Evolutionary conservation across 2,797 vertebrate species (phyloP).

Genomic region (Nannoperca obscura): DNA sequence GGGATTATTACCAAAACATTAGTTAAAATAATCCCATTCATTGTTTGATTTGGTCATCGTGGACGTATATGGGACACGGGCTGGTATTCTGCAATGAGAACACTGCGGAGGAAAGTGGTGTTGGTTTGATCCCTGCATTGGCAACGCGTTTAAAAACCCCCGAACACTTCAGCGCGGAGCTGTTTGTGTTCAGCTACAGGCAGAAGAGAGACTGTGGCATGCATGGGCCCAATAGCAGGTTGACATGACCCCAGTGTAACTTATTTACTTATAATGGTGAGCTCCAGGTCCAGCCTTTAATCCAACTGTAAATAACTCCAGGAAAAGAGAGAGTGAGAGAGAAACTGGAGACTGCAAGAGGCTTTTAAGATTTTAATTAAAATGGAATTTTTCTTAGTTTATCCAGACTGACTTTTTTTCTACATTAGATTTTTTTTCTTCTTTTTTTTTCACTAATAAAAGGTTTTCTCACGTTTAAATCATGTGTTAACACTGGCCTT

Average conservation of each 20-base stretch:
- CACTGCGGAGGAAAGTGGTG: not conserved
- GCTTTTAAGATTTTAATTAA: slow-evolving; percentile 48
- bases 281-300: slow-evolving; percentile 47
- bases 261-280: slow-evolving; percentile 52
- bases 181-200: slow-evolving; percentile 11
- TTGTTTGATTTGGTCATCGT: not conserved
- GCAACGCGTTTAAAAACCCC: slow-evolving; percentile 4
- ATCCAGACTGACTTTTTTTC: slow-evolving; percentile 28
- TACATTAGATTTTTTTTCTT: not conserved
- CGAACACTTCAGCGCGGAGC: not conserved
- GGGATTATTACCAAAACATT: not conserved
- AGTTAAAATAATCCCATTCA: not conserved
- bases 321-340: slow-evolving; percentile 27
- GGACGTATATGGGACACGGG: fast-evolving
- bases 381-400: slow-evolving; percentile 36
- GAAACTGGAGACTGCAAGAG: slow-evolving; percentile 29
- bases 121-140: not conserved
- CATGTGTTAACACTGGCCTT: not conserved
- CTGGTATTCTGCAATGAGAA: not conserved
- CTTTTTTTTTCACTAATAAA: not conserved
- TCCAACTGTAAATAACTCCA: slow-evolving; percentile 58
- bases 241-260: slow-evolving; percentile 50
- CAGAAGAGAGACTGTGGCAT: slow-evolving; percentile 9
- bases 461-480: slow-evolving; percentile 21
- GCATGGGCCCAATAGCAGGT: slow-evolving; percentile 27